phyloP scores from a whole-genome alignment of 2,113 vertebrate genomes.

The Malurus melanocephalus region DNA sequence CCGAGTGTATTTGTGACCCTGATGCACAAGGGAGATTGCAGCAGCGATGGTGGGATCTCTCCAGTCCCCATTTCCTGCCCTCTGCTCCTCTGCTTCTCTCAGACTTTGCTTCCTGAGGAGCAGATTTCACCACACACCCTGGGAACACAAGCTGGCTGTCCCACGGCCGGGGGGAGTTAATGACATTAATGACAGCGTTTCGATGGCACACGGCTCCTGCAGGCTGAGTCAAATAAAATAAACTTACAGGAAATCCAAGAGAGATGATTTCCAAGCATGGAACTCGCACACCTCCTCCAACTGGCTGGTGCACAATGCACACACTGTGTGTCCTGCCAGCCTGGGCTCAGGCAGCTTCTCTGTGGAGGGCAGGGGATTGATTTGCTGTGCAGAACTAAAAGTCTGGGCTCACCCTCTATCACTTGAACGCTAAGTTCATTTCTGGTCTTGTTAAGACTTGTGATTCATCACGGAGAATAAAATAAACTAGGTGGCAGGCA shows the following conservation, averaged over 20 bases:
- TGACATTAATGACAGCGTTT: not conserved
- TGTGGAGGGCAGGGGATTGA: not conserved
- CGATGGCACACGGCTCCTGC: not conserved
- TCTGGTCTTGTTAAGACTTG: conserved; percentile 41
- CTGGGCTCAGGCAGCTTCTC: not conserved
- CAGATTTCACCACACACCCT: not conserved
- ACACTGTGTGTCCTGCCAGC: not conserved
- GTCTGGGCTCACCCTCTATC: not conserved
- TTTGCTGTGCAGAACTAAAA: not conserved
- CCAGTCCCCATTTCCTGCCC: not conserved
- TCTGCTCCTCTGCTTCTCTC: not conserved
- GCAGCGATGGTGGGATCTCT: not conserved
- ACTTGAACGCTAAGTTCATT: not conserved
- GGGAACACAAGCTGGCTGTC: not conserved
- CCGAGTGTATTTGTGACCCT: not conserved
- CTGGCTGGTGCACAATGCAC: not conserved
- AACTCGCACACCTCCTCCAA: conserved; percentile 1
- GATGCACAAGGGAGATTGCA: not conserved
- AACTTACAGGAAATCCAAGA: not conserved
- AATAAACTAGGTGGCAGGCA: conserved; percentile 65
- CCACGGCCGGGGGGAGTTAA: not conserved
- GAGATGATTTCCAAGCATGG: not conserved
- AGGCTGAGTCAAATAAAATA: not conserved
- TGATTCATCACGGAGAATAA: conserved; percentile 62
- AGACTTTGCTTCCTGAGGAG: not conserved